Conservation (phyloP, 2,113 vertebrate species). For the Limanda limanda region DNA sequence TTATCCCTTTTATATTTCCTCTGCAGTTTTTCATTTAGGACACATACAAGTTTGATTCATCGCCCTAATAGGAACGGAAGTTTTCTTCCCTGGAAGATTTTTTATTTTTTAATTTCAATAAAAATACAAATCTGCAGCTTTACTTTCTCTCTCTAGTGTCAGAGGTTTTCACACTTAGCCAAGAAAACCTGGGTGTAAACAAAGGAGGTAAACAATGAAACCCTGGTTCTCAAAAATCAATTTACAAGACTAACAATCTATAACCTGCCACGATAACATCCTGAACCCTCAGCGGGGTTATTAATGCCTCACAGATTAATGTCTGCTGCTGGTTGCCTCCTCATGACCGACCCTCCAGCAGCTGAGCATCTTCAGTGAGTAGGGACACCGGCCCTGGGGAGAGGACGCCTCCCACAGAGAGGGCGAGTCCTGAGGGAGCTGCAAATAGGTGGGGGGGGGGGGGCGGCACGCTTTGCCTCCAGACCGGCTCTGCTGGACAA, state of each 20-base stretch:
- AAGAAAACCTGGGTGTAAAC: background rate
- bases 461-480: conserved; percentile 37
- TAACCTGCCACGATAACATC: background rate
- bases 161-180: background rate
- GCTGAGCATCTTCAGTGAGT: conserved; percentile 50
- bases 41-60: too few relatives aligned
- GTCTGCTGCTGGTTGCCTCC: conserved; percentile 35
- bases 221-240: background rate
- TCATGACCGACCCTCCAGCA: conserved; percentile 30
- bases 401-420: conserved; percentile 41
- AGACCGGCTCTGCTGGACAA: conserved; percentile 34
- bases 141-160: too few relatives aligned
- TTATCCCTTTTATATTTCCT: too few relatives aligned
- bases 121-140: too few relatives aligned
- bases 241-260: background rate
- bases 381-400: conserved; percentile 16
- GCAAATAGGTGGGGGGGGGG: conserved; percentile 1
- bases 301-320: conserved; percentile 30
- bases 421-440: conserved; percentile 35
- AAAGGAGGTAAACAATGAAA: background rate
- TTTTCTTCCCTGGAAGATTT: too few relatives aligned
- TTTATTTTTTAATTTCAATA: too few relatives aligned
- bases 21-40: too few relatives aligned
- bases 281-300: background rate
- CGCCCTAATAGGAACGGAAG: too few relatives aligned